Conservation (phyloP, 2,113 vertebrate species). For the Phocoena phocoena region DNA sequence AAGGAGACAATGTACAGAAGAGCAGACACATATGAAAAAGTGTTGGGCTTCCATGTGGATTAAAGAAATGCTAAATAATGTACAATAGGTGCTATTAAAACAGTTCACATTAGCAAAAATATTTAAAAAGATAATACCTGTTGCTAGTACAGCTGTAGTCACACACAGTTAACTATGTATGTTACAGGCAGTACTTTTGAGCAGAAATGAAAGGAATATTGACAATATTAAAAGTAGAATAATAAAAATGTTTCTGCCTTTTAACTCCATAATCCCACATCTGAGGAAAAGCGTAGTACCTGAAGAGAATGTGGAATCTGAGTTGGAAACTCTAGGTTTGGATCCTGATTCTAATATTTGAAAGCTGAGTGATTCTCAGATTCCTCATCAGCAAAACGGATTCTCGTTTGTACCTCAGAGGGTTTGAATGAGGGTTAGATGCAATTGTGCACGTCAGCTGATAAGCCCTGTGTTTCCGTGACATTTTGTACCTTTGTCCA, state of each 20-base stretch:
- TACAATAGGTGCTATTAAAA: not conserved
- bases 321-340: not conserved
- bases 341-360: not conserved
- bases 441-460: rapidly evolving
- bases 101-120: not conserved
- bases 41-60: not conserved
- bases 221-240: not conserved
- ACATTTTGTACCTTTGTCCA: not conserved
- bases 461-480: not conserved
- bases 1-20: not conserved
- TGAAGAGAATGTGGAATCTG: not conserved
- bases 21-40: not conserved
- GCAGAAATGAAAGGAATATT: not conserved
- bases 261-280: not conserved
- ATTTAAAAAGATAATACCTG: not conserved
- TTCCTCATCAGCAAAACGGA: not conserved
- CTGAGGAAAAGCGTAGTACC: not conserved
- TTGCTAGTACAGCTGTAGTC: not conserved
- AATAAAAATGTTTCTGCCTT: not conserved
- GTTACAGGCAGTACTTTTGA: not conserved
- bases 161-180: no score
- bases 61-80: not conserved
- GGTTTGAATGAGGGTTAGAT: not conserved
- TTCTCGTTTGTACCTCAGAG: rapidly evolving
- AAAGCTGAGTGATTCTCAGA: not conserved